Evolutionary conservation across 2,113 vertebrate species (phyloP).

Genomic region (Rhinolophus ferrumequinum): DNA sequence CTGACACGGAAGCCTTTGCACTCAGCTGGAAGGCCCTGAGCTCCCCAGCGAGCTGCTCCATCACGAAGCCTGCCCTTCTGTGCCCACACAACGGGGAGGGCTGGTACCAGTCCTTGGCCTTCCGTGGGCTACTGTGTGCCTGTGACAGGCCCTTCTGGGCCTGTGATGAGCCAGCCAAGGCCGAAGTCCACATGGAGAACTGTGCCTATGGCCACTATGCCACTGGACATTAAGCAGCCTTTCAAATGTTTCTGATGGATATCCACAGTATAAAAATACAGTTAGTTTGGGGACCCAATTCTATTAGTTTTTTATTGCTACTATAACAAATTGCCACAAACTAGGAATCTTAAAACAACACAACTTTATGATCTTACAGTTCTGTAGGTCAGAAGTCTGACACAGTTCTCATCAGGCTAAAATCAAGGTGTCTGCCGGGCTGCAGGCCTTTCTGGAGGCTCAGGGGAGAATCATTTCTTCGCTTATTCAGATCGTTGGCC

Average conservation of each 20-base stretch:
- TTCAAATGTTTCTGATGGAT: not conserved
- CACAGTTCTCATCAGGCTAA: no score
- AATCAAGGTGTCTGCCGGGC: not conserved
- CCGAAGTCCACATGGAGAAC: not conserved
- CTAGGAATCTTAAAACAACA: no score
- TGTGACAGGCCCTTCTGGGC: slow-evolving; percentile 71
- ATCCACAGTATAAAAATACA: not conserved
- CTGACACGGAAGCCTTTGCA: not conserved
- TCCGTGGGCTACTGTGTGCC: slow-evolving; percentile 73
- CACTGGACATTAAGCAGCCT: not conserved
- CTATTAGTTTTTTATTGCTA: not conserved
- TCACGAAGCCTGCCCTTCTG: not conserved
- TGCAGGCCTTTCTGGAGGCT: not conserved
- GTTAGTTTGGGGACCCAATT: not conserved
- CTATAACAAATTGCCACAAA: not conserved
- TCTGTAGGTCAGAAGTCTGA: no score
- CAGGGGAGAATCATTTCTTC: not conserved
- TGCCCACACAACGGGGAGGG: not conserved
- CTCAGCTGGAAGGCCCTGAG: not conserved
- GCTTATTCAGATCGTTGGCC: not conserved
- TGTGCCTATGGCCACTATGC: slow-evolving; percentile 52
- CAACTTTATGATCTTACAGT: no score
- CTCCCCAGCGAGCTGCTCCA: not conserved
- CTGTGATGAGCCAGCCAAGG: slow-evolving; percentile 55
- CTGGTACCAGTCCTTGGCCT: not conserved